Conservation (phyloP, 2,797 vertebrate genomes). For the Thripadectes ignobilis region DNA sequence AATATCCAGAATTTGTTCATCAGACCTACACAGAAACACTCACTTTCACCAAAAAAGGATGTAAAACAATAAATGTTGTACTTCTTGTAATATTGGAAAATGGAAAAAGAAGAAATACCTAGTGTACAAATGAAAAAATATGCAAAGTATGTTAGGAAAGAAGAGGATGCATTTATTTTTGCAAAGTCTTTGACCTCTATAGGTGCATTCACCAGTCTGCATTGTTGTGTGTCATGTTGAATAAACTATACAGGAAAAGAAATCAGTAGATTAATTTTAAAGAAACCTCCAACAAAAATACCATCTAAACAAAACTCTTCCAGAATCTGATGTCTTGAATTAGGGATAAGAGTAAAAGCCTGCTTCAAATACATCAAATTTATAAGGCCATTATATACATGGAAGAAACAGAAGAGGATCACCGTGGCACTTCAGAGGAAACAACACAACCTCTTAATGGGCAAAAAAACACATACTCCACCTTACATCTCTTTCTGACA, state of each 20-base stretch:
- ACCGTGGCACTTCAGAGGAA: neutral
- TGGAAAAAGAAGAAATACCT: neutral
- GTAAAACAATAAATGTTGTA: neutral
- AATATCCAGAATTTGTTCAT: neutral
- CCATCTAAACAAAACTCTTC: neutral
- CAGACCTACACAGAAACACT: neutral
- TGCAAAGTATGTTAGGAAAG: neutral
- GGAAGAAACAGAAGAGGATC: neutral
- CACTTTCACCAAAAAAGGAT: neutral
- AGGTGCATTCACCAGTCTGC: neutral
- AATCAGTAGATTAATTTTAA: neutral
- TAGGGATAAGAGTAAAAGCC: neutral
- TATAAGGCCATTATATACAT: neutral
- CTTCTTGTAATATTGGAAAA: neutral
- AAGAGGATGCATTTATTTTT: neutral
- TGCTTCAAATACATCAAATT: neutral
- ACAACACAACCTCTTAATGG: rapidly evolving
- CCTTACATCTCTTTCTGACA: neutral
- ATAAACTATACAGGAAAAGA: neutral
- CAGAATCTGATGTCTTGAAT: neutral
- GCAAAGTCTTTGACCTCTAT: rapidly evolving
- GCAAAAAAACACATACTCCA: neutral
- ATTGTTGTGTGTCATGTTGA: neutral
- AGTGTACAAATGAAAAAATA: neutral
- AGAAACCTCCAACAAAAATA: neutral